phyloP scores from a whole-genome alignment of 2,797 vertebrate genomes.

The Ateles fusciceps region DNA sequence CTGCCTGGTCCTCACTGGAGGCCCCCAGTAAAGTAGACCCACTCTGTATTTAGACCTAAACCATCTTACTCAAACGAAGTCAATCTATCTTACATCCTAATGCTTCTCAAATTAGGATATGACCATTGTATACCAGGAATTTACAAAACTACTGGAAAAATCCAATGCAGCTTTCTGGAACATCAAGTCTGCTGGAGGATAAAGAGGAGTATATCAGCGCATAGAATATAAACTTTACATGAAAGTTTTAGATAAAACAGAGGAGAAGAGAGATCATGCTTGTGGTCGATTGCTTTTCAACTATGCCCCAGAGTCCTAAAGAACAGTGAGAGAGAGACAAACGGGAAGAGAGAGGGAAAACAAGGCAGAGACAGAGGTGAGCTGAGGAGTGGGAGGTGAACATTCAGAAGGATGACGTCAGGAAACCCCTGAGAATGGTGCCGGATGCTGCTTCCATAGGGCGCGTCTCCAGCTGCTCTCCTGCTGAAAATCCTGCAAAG shows the following conservation, averaged over 20 bases:
- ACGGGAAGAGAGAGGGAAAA: not conserved
- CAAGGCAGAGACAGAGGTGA: not conserved
- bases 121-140: not conserved
- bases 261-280: not conserved
- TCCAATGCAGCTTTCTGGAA: not conserved
- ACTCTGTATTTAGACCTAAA: not conserved
- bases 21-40: not conserved
- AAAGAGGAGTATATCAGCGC: not conserved
- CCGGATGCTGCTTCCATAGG: accelerated
- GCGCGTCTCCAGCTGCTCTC: not conserved
- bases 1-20: not conserved
- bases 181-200: not conserved
- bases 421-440: not conserved
- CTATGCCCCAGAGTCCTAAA: not conserved
- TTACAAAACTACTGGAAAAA: conserved; percentile 25
- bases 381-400: too few relatives aligned
- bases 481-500: not conserved
- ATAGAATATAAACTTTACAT: not conserved
- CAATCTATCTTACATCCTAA: not conserved
- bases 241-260: not conserved
- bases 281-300: not conserved
- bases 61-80: not conserved
- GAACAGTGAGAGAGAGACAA: not conserved
- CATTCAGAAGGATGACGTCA: not conserved
- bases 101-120: not conserved